These are phyloP conservation scores for Cancer borealis DNA, from an alignment of 2,888 invertebrate genomes.

Conservation along the genomic window DNA sequence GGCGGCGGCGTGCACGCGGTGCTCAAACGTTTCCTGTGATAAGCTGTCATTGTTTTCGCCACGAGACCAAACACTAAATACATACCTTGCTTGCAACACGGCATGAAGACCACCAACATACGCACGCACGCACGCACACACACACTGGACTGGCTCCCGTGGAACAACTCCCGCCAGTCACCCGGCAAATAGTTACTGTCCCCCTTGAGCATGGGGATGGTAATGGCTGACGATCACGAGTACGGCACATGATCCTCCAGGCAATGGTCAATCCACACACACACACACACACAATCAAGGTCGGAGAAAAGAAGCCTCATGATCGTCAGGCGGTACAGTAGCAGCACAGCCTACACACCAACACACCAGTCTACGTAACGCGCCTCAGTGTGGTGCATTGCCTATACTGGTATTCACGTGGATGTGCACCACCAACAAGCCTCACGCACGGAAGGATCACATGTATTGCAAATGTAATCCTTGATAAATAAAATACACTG, in stretches of 20 bases:
- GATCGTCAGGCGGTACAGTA: not conserved
- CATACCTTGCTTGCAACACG: not conserved
- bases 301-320: not conserved
- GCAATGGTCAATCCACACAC: not conserved
- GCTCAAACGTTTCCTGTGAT: conserved; percentile 30
- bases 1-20: not conserved
- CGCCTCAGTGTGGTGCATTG: not conserved
- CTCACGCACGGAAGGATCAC: too few species aligned
- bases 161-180: too few species aligned
- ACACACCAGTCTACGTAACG: not conserved
- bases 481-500: too few species aligned
- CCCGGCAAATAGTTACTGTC: too few species aligned
- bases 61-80: not conserved
- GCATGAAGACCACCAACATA: not conserved
- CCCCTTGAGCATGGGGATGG: too few species aligned
- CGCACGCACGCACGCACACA: too few species aligned
- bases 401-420: not conserved
- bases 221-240: too few species aligned
- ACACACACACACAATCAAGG: not conserved
- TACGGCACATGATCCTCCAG: too few species aligned
- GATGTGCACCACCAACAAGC: too few species aligned
- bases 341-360: not conserved
- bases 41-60: not conserved
- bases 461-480: too few species aligned
- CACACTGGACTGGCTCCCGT: too few species aligned